Percentiles rank a stretch among this genome's conserved stretches.
phyloP scores from a whole-genome alignment of 1,140 invertebrate species.

The Tetranychus cinnabarinus region DNA sequence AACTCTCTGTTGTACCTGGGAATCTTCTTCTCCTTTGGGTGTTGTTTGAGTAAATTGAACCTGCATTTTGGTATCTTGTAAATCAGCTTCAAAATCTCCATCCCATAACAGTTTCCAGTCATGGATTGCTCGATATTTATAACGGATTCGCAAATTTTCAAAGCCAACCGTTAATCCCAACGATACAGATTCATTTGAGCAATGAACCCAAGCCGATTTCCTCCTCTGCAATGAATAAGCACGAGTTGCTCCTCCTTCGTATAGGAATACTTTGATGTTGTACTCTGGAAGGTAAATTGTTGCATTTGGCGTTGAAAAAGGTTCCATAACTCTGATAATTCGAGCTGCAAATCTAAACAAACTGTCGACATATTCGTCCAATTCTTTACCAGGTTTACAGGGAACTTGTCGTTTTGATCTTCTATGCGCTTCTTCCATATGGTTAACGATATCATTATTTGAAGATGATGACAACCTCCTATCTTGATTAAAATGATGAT shows the following conservation, averaged over 20 bases:
- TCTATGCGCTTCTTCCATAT: background rate
- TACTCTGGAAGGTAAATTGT: slow-evolving; percentile 15
- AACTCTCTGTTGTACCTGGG: slow-evolving; percentile 9
- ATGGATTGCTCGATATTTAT: slow-evolving; percentile 15
- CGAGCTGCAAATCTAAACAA: slow-evolving; percentile 14
- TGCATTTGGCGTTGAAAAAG: slow-evolving; percentile 12
- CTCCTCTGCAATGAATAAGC: slow-evolving; percentile 13
- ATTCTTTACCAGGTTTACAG: slow-evolving; percentile 15
- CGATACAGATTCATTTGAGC: slow-evolving; percentile 13
- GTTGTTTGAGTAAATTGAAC: slow-evolving; percentile 14
- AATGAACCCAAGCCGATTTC: slow-evolving; percentile 14
- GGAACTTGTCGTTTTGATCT: slow-evolving; percentile 12
- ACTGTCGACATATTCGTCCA: slow-evolving; percentile 17
- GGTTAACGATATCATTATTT: background rate
- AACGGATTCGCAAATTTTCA: slow-evolving; percentile 11
- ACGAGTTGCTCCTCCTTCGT: slow-evolving; percentile 13
- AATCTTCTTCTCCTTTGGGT: slow-evolving; percentile 4
- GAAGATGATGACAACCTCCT: background rate
- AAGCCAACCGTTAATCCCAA: slow-evolving; percentile 15
- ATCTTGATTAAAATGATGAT: background rate
- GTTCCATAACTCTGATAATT: slow-evolving; percentile 12
- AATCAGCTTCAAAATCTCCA: slow-evolving; percentile 14
- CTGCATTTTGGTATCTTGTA: slow-evolving; percentile 12
- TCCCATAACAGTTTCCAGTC: slow-evolving; percentile 16
- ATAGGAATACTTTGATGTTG: slow-evolving; percentile 12